These are phyloP conservation scores for Matsumyia berberina DNA, from an alignment of 2,888 invertebrate species.

Conservation along the genomic window DNA sequence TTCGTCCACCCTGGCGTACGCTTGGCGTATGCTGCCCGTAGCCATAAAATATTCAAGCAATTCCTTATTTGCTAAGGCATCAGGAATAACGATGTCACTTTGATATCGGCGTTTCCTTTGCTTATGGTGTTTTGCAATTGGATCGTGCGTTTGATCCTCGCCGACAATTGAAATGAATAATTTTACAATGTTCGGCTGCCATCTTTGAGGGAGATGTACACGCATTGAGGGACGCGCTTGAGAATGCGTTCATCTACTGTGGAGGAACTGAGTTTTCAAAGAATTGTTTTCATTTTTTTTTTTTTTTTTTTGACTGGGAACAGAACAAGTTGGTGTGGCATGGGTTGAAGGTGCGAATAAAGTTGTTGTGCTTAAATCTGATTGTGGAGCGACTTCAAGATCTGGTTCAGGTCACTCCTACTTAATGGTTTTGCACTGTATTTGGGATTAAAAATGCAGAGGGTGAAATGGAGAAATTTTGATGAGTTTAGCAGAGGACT, in stretches of 20 bases:
- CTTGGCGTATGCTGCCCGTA: constrained; percentile 79
- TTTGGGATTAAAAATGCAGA: no score
- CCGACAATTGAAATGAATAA: constrained; percentile 76
- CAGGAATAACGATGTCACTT: constrained; percentile 77
- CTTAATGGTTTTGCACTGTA: background rate
- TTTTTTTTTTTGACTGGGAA: background rate
- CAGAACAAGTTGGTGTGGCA: constrained; percentile 42
- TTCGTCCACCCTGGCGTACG: constrained; percentile 76
- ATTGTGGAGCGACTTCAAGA: background rate
- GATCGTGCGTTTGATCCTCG: constrained; percentile 68
- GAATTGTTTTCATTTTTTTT: constrained; percentile 1
- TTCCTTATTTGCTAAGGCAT: constrained; percentile 77
- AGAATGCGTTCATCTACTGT: no score
- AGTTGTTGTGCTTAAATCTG: constrained; percentile 5
- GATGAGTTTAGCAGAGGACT: no score
- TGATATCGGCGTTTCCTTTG: constrained; percentile 75
- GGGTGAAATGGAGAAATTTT: no score
- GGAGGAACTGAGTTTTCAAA: background rate
- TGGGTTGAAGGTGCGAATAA: constrained; percentile 13
- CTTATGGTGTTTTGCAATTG: constrained; percentile 76
- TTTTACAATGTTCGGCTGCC: constrained; percentile 76
- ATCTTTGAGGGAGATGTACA: constrained; percentile 58
- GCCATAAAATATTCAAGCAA: constrained; percentile 78
- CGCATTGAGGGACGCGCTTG: constrained; percentile 1
- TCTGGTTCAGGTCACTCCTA: background rate